Percentiles rank a stretch among this genome's conserved stretches.
These are phyloP conservation scores for Drosophila chauvacae DNA, from an alignment of 1,140 invertebrate species.

Conservation along the genomic window DNA sequence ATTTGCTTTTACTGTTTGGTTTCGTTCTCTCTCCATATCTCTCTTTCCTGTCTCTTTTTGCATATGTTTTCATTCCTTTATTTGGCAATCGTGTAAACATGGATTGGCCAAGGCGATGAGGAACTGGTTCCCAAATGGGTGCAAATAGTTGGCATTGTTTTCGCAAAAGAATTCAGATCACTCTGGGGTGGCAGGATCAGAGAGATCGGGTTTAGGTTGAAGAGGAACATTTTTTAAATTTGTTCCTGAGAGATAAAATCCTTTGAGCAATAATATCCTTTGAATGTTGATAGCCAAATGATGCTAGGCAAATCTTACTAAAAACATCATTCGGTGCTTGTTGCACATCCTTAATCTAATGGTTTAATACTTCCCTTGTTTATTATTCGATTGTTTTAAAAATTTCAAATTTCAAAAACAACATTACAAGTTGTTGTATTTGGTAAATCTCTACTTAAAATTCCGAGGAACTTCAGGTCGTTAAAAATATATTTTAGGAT, in stretches of 20 bases:
- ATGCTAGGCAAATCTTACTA: background rate
- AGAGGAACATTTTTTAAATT: background rate
- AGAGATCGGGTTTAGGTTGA: background rate
- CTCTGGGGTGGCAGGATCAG: constrained; percentile 14
- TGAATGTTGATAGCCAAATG: too few species aligned
- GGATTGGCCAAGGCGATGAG: constrained; percentile 19
- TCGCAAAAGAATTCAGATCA: background rate
- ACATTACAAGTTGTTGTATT: background rate
- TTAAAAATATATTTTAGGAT: too few species aligned
- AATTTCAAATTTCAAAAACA: background rate
- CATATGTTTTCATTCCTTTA: constrained; percentile 43
- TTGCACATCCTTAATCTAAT: background rate
- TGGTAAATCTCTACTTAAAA: background rate
- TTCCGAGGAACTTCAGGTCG: too few species aligned
- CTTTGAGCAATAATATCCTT: too few species aligned
- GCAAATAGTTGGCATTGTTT: constrained; percentile 35
- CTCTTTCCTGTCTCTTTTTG: constrained; percentile 11
- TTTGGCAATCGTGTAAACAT: constrained; percentile 23
- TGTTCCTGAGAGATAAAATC: too few species aligned
- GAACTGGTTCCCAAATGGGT: constrained; percentile 33
- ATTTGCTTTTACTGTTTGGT: constrained; percentile 47
- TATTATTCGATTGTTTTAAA: background rate
- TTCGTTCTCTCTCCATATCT: constrained; percentile 9
- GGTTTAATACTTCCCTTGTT: background rate
- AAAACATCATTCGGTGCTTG: background rate